phyloP scores from a whole-genome alignment of 2,797 vertebrate species.

The Pangasius sanitwongsei region DNA sequence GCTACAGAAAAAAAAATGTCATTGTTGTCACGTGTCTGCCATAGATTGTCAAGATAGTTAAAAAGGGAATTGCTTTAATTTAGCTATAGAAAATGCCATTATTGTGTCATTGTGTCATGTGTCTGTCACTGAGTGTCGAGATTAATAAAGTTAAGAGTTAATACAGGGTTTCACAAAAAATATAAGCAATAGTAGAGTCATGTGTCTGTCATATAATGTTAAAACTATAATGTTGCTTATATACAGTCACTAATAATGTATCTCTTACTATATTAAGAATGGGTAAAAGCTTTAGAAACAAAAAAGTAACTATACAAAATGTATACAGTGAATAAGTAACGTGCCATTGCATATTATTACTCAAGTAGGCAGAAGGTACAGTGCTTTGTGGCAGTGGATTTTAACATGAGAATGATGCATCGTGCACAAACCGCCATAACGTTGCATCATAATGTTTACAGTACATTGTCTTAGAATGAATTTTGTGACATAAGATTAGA shows the following conservation, averaged over 20 bases:
- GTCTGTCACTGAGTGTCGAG: not conserved
- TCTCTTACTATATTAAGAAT: not conserved
- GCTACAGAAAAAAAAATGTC: not conserved
- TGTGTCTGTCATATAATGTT: not conserved
- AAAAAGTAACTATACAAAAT: not conserved
- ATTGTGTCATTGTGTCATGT: conserved; percentile 1
- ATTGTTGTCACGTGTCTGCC: not conserved
- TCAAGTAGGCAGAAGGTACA: not conserved
- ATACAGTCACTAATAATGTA: not conserved
- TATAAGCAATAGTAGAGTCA: not conserved
- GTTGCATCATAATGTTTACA: not conserved
- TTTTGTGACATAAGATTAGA: not conserved
- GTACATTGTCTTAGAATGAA: not conserved
- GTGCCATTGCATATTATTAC: not conserved
- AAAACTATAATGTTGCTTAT: not conserved
- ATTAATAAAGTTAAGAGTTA: not conserved
- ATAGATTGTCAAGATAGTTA: not conserved
- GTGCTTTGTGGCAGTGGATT: not conserved
- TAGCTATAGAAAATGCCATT: not conserved
- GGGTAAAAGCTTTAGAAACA: not conserved
- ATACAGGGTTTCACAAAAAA: not conserved
- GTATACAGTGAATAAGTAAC: no score
- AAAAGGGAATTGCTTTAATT: not conserved
- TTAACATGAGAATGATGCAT: no score
- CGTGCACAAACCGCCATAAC: not conserved